A percentile compares a stretch with the other conserved stretches of the same genome.
These are phyloP conservation scores for Diorhabda carinulata DNA, from an alignment of 1,140 invertebrate species.

Conservation along the genomic window DNA sequence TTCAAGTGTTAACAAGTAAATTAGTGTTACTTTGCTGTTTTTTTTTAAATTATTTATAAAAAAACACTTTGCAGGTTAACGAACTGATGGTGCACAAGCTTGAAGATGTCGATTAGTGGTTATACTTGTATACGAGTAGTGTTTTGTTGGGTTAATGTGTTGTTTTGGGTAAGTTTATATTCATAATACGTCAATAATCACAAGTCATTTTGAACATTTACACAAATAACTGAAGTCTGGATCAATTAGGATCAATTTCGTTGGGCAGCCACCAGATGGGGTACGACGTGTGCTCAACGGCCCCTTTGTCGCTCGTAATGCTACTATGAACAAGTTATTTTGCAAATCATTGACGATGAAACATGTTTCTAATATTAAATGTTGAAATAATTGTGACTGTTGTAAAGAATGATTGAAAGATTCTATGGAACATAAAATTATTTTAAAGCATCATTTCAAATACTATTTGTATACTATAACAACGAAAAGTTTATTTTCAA, in stretches of 20 bases:
- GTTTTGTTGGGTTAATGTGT: constrained; percentile 71
- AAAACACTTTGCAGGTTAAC: not conserved
- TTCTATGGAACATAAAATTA: no score
- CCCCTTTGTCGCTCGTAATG: not conserved
- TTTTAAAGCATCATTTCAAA: no score
- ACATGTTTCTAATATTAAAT: not conserved
- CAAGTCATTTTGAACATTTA: constrained; percentile 2
- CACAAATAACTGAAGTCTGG: not conserved
- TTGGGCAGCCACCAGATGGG: not conserved
- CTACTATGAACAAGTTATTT: not conserved
- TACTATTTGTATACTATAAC: no score
- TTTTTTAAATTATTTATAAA: no score
- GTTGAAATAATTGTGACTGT: no score
- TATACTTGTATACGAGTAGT: constrained; percentile 73
- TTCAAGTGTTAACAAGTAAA: no score
- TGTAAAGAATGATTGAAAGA: no score
- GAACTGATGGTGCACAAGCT: constrained; percentile 18
- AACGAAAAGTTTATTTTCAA: no score
- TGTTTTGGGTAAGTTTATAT: constrained; percentile 65
- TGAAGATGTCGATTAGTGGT: constrained; percentile 66
- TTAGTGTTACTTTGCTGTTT: no score
- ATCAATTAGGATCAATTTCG: not conserved
- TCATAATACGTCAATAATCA: not conserved
- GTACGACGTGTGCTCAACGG: not conserved
- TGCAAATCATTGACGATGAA: not conserved